phyloP scores from a whole-genome alignment of 1,140 invertebrate genomes.

The Sycophila sp. region DNA sequence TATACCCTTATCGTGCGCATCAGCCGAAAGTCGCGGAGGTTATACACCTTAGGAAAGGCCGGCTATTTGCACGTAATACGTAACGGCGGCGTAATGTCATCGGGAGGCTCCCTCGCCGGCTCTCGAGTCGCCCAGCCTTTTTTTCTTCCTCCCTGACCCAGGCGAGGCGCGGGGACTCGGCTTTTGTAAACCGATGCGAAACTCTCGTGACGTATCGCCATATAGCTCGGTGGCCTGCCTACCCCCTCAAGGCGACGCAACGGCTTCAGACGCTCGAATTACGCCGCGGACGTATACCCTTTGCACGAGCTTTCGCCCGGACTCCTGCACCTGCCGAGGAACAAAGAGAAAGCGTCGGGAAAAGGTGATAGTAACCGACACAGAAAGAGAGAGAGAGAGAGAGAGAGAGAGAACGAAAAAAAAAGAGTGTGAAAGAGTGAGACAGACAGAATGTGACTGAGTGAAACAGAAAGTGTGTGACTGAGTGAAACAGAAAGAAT shows the following conservation, averaged over 20 bases:
- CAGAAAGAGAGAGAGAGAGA: not conserved
- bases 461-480: no score
- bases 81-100: constrained; percentile 48
- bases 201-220: constrained; percentile 51
- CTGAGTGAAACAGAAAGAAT: no score
- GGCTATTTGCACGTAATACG: constrained; percentile 49
- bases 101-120: constrained; percentile 12
- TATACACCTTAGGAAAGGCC: not conserved
- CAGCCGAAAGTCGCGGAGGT: not conserved
- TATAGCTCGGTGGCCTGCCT: not conserved
- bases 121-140: not conserved
- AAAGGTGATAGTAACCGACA: not conserved
- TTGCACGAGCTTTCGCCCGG: not conserved
- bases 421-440: not conserved
- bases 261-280: constrained; percentile 35
- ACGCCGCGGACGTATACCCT: not conserved
- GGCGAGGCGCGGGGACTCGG: constrained; percentile 20
- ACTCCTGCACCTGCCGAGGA: not conserved
- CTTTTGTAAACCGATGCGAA: constrained; percentile 46
- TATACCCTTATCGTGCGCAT: constrained; percentile 6
- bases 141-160: constrained; percentile 16
- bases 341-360: not conserved
- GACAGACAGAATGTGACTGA: not conserved
- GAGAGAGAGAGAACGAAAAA: not conserved
- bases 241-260: not conserved